Evolutionary conservation across 2,888 invertebrate species (phyloP).

Genomic region (Andrena marginata): DNA sequence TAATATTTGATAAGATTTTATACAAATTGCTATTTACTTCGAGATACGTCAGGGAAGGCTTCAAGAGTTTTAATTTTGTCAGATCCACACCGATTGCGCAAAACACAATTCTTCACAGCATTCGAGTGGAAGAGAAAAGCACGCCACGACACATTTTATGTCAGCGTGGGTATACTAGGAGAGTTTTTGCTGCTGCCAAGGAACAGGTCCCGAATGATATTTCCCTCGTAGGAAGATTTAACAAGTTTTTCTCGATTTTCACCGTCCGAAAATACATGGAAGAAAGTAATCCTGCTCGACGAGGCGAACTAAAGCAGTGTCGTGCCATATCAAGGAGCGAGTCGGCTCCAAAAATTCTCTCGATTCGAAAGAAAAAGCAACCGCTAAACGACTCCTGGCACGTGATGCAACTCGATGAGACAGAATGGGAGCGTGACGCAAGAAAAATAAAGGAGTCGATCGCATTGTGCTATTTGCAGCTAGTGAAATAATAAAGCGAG

Average conservation of each 20-base stretch:
- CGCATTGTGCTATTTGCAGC: neutral
- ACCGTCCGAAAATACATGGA: constrained; percentile 37
- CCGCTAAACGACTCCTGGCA: constrained; percentile 52
- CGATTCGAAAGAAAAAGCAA: constrained; percentile 43
- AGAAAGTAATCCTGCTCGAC: constrained; percentile 58
- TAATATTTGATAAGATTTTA: no score
- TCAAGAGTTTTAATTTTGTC: no score
- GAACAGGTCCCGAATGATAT: constrained; percentile 22
- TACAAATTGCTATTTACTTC: no score
- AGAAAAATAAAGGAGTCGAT: constrained; percentile 29
- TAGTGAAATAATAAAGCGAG: constrained; percentile 9
- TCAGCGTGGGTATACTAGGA: neutral
- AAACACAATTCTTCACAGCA: neutral
- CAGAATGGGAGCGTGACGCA: constrained; percentile 26
- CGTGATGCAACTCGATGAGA: constrained; percentile 38
- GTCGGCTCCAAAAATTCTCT: constrained; percentile 43
- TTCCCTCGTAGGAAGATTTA: constrained; percentile 44
- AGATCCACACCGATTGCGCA: no score
- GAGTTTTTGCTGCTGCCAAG: constrained; percentile 1
- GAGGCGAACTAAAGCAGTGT: constrained; percentile 49
- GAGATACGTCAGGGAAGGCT: no score
- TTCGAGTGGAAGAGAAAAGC: constrained; percentile 3
- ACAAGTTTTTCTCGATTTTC: constrained; percentile 53
- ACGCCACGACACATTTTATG: neutral
- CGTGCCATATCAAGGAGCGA: constrained; percentile 36